Base-by-base conservation (phyloP, 2,888 invertebrate genomes). In the Idaea straminata region DNA sequence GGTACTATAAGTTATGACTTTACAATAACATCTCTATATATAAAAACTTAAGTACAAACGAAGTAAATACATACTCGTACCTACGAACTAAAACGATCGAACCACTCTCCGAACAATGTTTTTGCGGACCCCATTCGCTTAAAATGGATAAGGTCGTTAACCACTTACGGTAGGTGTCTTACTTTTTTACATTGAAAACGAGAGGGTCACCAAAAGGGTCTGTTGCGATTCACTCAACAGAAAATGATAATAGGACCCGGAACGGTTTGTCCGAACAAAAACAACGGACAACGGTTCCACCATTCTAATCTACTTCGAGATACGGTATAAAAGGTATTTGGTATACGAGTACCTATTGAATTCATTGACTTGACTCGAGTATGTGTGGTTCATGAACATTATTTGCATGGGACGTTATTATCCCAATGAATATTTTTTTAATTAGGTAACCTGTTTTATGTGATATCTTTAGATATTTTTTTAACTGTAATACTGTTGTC, bases 241-340 rank as follows among this genome's bases (percentile, higher is more conserved):
- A 82, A 82, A 85, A 86, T 80, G 83, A 82, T 86, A 86, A 88
- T 87, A 84, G 83, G 69, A 79, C 79, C 83, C 82, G 79, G 73
- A 83, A 78, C 83, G 82, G 83, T 85, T 80, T 78, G 72, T 71
- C 75, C 72, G 72, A 74, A 78, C 79, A 87, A 88, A 87, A 88
- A 88, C 87, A 86, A 82, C 76, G 74, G 76, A 76, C 16, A 34
- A 10, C 59, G 59, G 16, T 59, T 16, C 34, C 25, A 79, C 79
- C 74, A 71, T 73, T 76, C 81, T 85, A 85, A 87, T 86, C 85
- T 84, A 82, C 81, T 77, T 75, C 73, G 58, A 66, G 66, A 66
- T 69, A 69, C 58, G 47, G 47, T 47, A 47, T 47, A 47, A 47
- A 47, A 47, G 47, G 47, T 13, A 13, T 7, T 47, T 13, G 47